Conservation (phyloP, 2,888 invertebrate species). For the Strigamia maritima region DNA sequence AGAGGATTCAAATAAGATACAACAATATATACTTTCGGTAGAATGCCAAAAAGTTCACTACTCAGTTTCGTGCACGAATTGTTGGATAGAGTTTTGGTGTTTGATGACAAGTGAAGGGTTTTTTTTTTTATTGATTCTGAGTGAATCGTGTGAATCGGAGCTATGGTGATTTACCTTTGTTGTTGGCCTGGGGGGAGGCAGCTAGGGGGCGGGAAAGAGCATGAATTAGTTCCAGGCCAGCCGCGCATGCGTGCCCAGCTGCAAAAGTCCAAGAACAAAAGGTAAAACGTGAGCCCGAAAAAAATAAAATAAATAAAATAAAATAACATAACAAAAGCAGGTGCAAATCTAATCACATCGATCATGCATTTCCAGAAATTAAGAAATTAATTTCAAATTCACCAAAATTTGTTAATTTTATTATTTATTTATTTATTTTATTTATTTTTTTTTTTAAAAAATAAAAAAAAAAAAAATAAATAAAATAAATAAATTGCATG, state of each 20-base stretch:
- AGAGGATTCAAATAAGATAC: no score
- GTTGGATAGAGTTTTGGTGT: background rate
- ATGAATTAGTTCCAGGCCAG: conserved; percentile 37
- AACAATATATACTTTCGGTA: no score
- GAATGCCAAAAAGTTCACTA: no score
- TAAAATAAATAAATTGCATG: background rate
- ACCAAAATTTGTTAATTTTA: background rate
- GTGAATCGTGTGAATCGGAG: background rate
- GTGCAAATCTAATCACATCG: background rate
- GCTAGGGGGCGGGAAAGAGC: conserved; percentile 38
- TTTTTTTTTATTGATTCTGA: no score
- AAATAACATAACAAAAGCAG: background rate
- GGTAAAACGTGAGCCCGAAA: conserved; percentile 33
- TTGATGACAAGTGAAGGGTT: no score
- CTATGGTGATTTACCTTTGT: conserved; percentile 41
- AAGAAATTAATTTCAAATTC: background rate
- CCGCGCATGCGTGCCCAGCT: conserved; percentile 37
- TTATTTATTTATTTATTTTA: background rate
- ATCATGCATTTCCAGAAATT: background rate
- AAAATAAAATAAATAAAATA: background rate
- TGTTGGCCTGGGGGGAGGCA: conserved; percentile 43
- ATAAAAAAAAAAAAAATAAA: background rate
- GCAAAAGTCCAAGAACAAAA: conserved; percentile 36
- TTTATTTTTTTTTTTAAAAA: no score
- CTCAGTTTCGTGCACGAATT: no score